Conservation (phyloP, 2,888 invertebrate genomes). For the Toxonevra muliebris region DNA sequence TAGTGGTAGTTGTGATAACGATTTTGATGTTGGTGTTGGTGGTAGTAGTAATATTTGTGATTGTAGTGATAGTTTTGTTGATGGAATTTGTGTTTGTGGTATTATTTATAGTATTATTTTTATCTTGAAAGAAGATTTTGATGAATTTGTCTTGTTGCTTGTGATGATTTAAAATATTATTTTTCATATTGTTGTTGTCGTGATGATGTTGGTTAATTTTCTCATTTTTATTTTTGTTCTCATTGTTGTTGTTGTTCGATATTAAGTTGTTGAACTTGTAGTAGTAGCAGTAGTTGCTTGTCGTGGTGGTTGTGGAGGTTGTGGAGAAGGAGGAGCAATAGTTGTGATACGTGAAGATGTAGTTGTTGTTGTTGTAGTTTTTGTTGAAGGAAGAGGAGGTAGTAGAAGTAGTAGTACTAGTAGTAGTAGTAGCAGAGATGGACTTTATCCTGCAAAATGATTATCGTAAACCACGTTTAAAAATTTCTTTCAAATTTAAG, state of each 20-base stretch:
- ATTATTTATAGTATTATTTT: slow-evolving; percentile 37
- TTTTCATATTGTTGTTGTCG: slow-evolving; percentile 39
- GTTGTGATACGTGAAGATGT: slow-evolving; percentile 54
- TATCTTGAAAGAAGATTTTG: slow-evolving; percentile 36
- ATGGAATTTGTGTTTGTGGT: slow-evolving; percentile 39
- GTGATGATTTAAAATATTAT: slow-evolving; percentile 30
- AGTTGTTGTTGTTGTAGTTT: slow-evolving; percentile 52
- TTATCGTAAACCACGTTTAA: slow-evolving; percentile 64
- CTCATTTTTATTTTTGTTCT: slow-evolving; percentile 37
- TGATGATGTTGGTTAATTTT: slow-evolving; percentile 32
- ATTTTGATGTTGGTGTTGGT: slow-evolving; percentile 37
- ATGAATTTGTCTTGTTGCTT: slow-evolving; percentile 32
- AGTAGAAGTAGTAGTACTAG: slow-evolving; percentile 57
- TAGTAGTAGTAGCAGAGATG: slow-evolving; percentile 61
- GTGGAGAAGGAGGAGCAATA: slow-evolving; percentile 51
- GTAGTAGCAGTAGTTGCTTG: slow-evolving; percentile 38
- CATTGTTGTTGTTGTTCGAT: slow-evolving; percentile 47
- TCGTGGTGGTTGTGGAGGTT: slow-evolving; percentile 41
- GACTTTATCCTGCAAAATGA: slow-evolving; percentile 65
- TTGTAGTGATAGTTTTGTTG: slow-evolving; percentile 42
- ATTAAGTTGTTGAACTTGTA: slow-evolving; percentile 34
- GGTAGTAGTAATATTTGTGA: slow-evolving; percentile 35
- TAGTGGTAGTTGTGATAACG: slow-evolving; percentile 31
- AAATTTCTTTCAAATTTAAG: slow-evolving; percentile 48
- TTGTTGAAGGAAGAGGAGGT: slow-evolving; percentile 61